Evolutionary conservation across 2,888 invertebrate species (phyloP).

Genomic region (Taenaris catops): DNA sequence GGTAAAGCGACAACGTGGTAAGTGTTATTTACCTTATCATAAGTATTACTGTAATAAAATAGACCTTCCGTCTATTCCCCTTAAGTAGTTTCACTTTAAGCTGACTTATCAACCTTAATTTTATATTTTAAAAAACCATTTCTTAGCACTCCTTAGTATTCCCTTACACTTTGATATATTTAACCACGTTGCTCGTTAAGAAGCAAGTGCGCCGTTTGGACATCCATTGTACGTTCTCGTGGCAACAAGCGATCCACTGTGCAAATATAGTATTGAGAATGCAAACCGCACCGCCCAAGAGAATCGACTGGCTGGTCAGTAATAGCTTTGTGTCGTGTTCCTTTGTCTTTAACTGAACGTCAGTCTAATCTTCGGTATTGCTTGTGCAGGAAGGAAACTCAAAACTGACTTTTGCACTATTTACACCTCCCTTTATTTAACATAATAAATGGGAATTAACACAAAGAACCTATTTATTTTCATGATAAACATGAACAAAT

Average conservation of each 20-base stretch:
- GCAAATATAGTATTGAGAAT: slow-evolving; percentile 14
- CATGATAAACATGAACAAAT: too few relatives aligned
- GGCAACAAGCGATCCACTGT: slow-evolving; percentile 13
- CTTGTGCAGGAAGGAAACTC: slow-evolving; percentile 3
- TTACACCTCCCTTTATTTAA: not conserved
- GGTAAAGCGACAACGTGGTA: too few relatives aligned
- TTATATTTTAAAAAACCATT: too few relatives aligned
- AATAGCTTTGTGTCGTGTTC: slow-evolving; percentile 10
- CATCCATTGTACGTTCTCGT: slow-evolving; percentile 4
- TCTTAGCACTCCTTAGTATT: too few relatives aligned
- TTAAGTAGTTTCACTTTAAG: too few relatives aligned
- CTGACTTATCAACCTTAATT: too few relatives aligned
- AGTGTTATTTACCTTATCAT: too few relatives aligned
- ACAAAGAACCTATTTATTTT: too few relatives aligned
- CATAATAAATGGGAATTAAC: not conserved
- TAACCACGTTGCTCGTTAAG: too few relatives aligned
- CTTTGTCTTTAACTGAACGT: slow-evolving; percentile 13
- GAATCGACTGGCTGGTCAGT: slow-evolving; percentile 9
- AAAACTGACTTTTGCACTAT: not conserved
- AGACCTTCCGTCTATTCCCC: too few relatives aligned
- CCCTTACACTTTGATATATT: too few relatives aligned
- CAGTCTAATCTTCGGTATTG: slow-evolving; percentile 3
- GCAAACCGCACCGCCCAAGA: slow-evolving; percentile 15
- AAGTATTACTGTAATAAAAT: too few relatives aligned
- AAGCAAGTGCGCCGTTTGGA: slow-evolving; percentile 1